Conservation (phyloP, 1,140 invertebrate species). For the Rhopalosiphum maidis region DNA sequence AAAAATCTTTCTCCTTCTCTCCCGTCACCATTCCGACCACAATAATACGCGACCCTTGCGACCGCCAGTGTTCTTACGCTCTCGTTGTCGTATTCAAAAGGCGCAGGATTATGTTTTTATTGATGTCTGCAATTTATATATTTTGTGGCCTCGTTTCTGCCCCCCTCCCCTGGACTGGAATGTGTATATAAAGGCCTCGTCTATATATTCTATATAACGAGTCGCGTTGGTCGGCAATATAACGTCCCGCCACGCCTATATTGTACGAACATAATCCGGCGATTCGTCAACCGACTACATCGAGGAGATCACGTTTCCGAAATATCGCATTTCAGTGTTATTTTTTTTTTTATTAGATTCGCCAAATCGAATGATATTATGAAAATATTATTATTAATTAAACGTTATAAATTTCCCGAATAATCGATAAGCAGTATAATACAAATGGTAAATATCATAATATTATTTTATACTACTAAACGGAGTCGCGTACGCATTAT, state of each 20-base stretch:
- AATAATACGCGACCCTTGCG: too few relatives aligned
- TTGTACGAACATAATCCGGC: background rate
- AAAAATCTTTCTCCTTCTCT: background rate
- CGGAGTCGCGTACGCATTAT: background rate
- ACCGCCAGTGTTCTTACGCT: background rate
- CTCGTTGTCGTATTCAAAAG: background rate
- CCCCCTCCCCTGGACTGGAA: too few relatives aligned
- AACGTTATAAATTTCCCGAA: background rate
- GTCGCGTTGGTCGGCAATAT: background rate
- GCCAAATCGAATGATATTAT: background rate
- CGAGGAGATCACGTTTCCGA: background rate
- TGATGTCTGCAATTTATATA: conserved; percentile 42
- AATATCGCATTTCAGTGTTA: background rate
- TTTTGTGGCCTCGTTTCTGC: background rate
- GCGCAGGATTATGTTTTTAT: conserved; percentile 43
- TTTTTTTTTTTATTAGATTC: background rate
- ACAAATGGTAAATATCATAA: background rate
- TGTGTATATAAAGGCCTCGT: background rate
- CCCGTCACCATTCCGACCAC: background rate
- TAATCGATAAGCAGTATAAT: background rate
- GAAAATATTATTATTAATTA: conserved; percentile 10
- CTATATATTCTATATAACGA: background rate
- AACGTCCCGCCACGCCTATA: background rate
- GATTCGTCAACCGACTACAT: background rate
- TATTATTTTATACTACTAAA: background rate